Evolutionary conservation across 2,797 vertebrate genomes (phyloP), one percentile per base, ranked within the genome.

Genomic region (Lindbergichthys nudifrons): DNA sequence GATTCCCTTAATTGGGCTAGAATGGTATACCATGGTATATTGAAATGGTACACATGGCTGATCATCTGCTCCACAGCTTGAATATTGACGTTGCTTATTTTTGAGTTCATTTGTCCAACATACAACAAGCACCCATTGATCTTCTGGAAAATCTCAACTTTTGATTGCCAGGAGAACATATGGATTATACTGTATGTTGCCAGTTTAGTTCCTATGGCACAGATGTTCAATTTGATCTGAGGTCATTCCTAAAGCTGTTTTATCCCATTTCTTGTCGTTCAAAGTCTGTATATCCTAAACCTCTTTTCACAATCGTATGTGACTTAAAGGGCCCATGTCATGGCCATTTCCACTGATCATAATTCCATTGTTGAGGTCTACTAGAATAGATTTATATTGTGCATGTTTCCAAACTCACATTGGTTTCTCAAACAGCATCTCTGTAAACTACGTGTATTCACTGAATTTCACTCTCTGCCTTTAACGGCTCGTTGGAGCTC

Each of bases 271-370:
- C 13, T 50, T 30, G 18, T 21, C 0, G 13, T 10, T 36, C 19
- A 43, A 18, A 23, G 65, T 58, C 32, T 57, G 52, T 36, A 65
- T 51, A 10, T n/a, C 56, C 47, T 26, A 63, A 45, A 16, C n/a
- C 26, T 26, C 4, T 52, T 52, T 47, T 46, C 10, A 52, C 54
- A 10, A 14, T 21, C 8, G n/a, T 14, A 11, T 30, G 21, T 23
- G 43, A 32, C 10, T 56, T 67, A n/a, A n/a, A n/a, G n/a, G n/a
- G n/a, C n/a, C n/a, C n/a, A n/a, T n/a, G n/a, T n/a, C n/a, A n/a
- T n/a, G n/a, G n/a, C n/a, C n/a, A n/a, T n/a, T n/a, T n/a, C n/a
- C n/a, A n/a, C n/a, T n/a, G n/a, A n/a, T n/a, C n/a, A n/a, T n/a
- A n/a, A n/a, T n/a, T n/a, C n/a, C n/a, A n/a, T n/a, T n/a, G n/a